Conservation (phyloP, 1,140 invertebrate genomes). For the Drosophila grimshawi region DNA sequence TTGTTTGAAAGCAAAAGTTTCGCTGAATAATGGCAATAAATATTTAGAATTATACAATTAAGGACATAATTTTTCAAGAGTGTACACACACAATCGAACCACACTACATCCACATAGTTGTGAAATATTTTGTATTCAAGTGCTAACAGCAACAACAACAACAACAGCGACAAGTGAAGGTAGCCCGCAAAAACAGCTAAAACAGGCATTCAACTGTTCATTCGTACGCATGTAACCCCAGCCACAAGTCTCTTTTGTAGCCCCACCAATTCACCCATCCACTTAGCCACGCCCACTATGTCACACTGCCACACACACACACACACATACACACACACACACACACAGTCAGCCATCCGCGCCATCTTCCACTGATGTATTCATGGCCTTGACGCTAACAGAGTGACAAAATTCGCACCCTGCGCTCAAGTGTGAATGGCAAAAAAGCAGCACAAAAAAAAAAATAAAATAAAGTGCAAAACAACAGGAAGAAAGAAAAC, state of each 20-base stretch:
- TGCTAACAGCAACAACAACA: slow-evolving; percentile 47
- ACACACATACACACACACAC: slow-evolving; percentile 14
- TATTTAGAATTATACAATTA: too few species aligned
- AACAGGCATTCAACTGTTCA: slow-evolving; percentile 41
- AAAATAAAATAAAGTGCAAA: slow-evolving; percentile 8
- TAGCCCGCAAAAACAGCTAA: slow-evolving; percentile 42
- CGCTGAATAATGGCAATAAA: too few species aligned
- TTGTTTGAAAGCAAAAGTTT: too few species aligned
- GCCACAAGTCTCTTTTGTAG: not conserved
- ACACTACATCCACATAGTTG: slow-evolving; percentile 46
- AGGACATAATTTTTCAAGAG: not conserved
- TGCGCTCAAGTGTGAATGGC: slow-evolving; percentile 53
- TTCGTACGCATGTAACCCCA: slow-evolving; percentile 1
- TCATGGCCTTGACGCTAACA: slow-evolving; percentile 81
- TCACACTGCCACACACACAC: not conserved
- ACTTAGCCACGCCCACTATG: slow-evolving; percentile 37
- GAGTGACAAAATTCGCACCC: slow-evolving; percentile 81
- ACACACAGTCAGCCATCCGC: slow-evolving; percentile 9
- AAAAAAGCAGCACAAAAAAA: slow-evolving; percentile 31
- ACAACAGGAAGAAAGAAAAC: not conserved
- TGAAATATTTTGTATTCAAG: slow-evolving; percentile 78
- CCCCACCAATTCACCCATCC: slow-evolving; percentile 7
- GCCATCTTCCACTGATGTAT: slow-evolving; percentile 64
- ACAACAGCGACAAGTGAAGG: slow-evolving; percentile 12
- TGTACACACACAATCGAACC: slow-evolving; percentile 8